Evolutionary conservation across 2,113 vertebrate species (phyloP).

Genomic region (Motacilla alba): DNA sequence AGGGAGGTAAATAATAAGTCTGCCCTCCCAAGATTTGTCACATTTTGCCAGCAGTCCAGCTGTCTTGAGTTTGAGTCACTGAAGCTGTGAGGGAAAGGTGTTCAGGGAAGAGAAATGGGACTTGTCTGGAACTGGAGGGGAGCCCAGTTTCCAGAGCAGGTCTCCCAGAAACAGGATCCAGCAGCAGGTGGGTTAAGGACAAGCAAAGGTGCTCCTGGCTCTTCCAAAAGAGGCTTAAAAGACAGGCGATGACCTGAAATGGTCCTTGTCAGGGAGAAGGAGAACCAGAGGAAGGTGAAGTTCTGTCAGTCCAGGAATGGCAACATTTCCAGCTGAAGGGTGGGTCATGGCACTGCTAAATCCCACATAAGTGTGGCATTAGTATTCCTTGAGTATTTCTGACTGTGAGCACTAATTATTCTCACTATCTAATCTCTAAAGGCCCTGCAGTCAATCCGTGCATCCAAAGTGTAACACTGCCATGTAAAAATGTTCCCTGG

Average conservation of each 20-base stretch:
- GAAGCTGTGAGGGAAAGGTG: background rate
- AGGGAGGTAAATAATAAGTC: background rate
- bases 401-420: background rate
- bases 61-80: background rate
- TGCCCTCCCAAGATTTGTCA: background rate
- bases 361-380: background rate
- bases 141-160: background rate
- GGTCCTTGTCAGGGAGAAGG: background rate
- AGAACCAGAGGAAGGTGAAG: background rate
- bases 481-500: background rate
- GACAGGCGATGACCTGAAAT: background rate
- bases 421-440: conserved; percentile 4
- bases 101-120: background rate
- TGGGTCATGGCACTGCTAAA: background rate
- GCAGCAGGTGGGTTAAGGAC: background rate
- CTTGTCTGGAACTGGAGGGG: background rate
- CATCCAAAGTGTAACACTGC: background rate
- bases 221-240: background rate
- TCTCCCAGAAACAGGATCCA: background rate
- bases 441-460: background rate
- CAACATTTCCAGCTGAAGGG: background rate
- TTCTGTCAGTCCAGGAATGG: background rate
- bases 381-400: background rate
- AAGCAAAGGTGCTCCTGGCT: background rate
- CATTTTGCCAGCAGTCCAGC: background rate